Evolutionary conservation across 2,888 invertebrate genomes (phyloP).

Genomic region (Tyria jacobaeae): DNA sequence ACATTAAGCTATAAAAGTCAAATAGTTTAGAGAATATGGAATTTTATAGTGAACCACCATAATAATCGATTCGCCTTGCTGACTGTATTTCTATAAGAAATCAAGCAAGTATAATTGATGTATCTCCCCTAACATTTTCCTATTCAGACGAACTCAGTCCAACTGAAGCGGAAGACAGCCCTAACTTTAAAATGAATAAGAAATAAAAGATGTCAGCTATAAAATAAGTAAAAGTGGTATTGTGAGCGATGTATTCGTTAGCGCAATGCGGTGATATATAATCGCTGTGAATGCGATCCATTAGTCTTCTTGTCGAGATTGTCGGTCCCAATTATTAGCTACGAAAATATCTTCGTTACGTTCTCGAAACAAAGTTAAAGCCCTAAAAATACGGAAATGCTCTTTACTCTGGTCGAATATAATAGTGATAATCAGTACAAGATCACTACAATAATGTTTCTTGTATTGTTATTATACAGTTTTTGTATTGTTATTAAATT

Average conservation of each 20-base stretch:
- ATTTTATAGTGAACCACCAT: not conserved
- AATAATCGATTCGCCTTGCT: not conserved
- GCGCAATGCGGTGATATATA: slow-evolving; percentile 61
- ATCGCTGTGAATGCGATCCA: slow-evolving; percentile 57
- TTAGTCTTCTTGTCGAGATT: slow-evolving; percentile 66
- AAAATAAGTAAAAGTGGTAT: slow-evolving; percentile 52
- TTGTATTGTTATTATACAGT: not conserved
- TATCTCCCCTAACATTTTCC: not conserved
- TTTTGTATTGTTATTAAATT: too few species aligned
- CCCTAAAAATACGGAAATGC: slow-evolving; percentile 7
- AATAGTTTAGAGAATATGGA: not conserved
- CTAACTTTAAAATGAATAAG: slow-evolving; percentile 28
- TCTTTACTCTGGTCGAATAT: not conserved
- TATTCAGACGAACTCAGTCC: not conserved
- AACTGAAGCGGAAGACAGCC: not conserved
- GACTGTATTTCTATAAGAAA: too few species aligned
- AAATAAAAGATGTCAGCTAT: slow-evolving; percentile 50
- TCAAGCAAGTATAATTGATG: not conserved
- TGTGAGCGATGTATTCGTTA: slow-evolving; percentile 63
- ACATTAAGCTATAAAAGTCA: not conserved
- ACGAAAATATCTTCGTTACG: slow-evolving; percentile 55
- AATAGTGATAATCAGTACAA: not conserved
- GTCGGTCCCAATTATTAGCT: slow-evolving; percentile 63
- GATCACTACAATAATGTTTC: too few species aligned
- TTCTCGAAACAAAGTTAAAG: slow-evolving; percentile 17